phyloP scores from a whole-genome alignment of 2,113 vertebrate species.

The Microcebus ravelobensis region DNA sequence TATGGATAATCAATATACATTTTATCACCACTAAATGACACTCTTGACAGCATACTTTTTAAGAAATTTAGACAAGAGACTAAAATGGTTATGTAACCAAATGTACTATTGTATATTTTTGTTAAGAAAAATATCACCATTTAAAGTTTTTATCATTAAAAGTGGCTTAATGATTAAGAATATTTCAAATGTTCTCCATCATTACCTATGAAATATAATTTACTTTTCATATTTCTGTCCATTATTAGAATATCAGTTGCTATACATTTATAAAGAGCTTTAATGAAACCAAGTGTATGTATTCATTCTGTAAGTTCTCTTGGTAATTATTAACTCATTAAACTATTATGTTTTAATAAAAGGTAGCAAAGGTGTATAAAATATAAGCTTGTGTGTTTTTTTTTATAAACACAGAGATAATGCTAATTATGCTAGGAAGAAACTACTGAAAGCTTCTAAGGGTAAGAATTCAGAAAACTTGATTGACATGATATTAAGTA shows the following conservation, averaged over 20 bases:
- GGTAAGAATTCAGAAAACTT: neutral
- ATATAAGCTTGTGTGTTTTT: neutral
- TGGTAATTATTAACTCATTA: conserved; percentile 10
- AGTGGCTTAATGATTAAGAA: neutral
- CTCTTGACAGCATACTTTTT: neutral
- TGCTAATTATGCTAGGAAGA: neutral
- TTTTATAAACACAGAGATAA: neutral
- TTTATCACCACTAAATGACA: neutral
- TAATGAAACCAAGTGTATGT: neutral
- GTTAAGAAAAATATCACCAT: neutral
- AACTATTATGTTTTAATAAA: conserved; percentile 26
- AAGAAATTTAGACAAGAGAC: neutral
- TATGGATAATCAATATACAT: neutral
- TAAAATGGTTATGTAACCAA: neutral
- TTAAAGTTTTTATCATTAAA: neutral
- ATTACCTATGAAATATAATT: neutral
- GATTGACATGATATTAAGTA: neutral
- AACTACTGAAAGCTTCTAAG: neutral
- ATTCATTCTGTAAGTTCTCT: neutral
- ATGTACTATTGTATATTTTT: neutral
- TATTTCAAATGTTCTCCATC: neutral
- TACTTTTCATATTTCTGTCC: neutral
- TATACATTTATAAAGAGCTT: neutral
- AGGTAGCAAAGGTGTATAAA: neutral
- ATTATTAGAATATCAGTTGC: conserved; percentile 21